Conservation (phyloP, 2,888 invertebrate species). For the Chrysolina oricalcia region DNA sequence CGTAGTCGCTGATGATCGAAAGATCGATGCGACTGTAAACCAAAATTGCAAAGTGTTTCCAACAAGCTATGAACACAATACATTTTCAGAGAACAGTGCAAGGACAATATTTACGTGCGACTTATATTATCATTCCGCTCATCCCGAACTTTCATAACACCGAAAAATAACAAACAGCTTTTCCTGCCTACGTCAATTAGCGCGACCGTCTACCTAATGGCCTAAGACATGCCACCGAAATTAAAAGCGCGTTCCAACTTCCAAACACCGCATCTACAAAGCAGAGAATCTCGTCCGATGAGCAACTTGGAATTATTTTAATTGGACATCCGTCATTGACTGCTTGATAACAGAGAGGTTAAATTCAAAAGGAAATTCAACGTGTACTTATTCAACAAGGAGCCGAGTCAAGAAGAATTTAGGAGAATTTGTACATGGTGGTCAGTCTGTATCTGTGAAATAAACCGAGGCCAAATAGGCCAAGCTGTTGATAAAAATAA, state of each 20-base stretch:
- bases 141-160: background rate
- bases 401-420: background rate
- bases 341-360: slow-evolving; percentile 22
- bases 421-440: background rate
- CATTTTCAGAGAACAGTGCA: slow-evolving; percentile 1
- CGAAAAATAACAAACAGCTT: background rate
- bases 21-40: too few species aligned
- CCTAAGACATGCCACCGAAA: slow-evolving; percentile 22
- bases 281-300: background rate
- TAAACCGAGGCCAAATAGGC: too few species aligned
- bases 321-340: slow-evolving; percentile 31
- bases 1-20: too few species aligned
- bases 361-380: slow-evolving; percentile 17
- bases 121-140: background rate
- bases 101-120: background rate
- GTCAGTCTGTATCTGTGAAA: too few species aligned
- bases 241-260: slow-evolving; percentile 29
- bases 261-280: slow-evolving; percentile 26
- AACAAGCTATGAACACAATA: too few species aligned
- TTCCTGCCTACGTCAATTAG: slow-evolving; percentile 14
- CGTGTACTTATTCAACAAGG: too few species aligned
- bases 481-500: too few species aligned
- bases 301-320: slow-evolving; percentile 25
- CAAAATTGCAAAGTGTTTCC: too few species aligned
- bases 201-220: background rate